These are phyloP conservation scores for Myrmecobius fasciatus DNA, from an alignment of 2,113 vertebrate species.

Conservation along the genomic window DNA sequence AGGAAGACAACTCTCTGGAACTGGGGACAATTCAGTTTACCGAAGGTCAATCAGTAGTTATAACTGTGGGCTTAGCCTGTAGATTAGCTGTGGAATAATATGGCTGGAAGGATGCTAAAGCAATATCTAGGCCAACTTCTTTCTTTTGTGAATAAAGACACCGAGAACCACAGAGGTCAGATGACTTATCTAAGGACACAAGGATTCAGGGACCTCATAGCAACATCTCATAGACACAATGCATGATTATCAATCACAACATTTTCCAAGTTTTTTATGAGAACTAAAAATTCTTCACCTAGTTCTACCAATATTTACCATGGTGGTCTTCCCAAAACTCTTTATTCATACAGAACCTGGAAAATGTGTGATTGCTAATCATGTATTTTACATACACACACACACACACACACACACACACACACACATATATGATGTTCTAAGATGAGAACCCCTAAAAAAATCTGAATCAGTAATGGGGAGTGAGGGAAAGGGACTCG, in stretches of 20 bases:
- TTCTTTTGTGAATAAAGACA: neutral
- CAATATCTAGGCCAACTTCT: neutral
- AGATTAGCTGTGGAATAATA: neutral
- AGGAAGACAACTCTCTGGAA: constrained; percentile 88
- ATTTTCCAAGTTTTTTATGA: neutral
- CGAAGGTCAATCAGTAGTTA: constrained; percentile 81
- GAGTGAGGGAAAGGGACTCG: neutral
- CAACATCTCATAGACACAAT: neutral
- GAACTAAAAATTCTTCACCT: neutral
- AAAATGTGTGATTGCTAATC: neutral
- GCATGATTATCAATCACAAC: neutral
- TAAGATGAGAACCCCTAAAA: neutral
- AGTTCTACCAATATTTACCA: neutral
- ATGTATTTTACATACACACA: neutral
- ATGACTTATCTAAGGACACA: neutral
- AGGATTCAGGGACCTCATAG: neutral
- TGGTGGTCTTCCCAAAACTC: neutral
- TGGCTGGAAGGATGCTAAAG: neutral
- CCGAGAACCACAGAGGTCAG: neutral
- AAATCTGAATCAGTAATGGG: neutral
- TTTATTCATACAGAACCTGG: neutral
- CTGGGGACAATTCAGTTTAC: constrained; percentile 88
- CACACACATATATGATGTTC: too few species aligned
- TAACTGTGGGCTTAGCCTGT: neutral
- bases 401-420: too few species aligned